Evolutionary conservation across 2,113 vertebrate genomes (phyloP), one percentile per base, ranked within the genome.

Genomic region (Cacatua alba): DNA sequence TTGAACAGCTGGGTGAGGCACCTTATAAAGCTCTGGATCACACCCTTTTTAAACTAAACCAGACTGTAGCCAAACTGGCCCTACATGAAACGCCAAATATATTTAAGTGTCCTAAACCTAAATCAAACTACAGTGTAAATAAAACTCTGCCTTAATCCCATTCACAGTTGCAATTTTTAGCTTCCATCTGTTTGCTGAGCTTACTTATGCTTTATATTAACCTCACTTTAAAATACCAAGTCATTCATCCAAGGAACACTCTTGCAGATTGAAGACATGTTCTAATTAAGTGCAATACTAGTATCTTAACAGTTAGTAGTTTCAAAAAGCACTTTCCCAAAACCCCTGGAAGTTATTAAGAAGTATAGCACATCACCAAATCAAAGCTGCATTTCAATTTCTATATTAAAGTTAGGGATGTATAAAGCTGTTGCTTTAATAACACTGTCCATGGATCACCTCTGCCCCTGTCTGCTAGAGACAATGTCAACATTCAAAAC

Each of bases 1-100:
- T 98, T 98, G 96, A 97, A 97, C 98, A 98, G 98, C 97, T 98
- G 98, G 85, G 95, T 91, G 90, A 97, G 97, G 96, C 82, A 97
- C 96, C 88, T 96, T 97, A 92, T 94, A 97, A 97, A 98, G 80
- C 89, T 60, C 85, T 65, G 70, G 93, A 93, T 98, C 95, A 97
- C 96, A 97, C 97, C 96, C 95, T 97, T 92, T 92, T 76, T 88
- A 97, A 97, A 97, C 92, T 91, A 98, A 97, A 97, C 52, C 92
- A 96, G 91, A 89, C 86, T 94, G 86, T 35, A 86, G 88, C 91
- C 89, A 75, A 86, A 72, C 86, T 94, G 88, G 86, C 91, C 94
- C 74, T 63, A 96, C 81, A 85, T 86, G 81, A 98, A 97, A 97
- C 70, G 79, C 63, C 59, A 88, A 76, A 91, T 93, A 74, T 94